Conservation (phyloP, 1,140 invertebrate species). For the Cardiocondyla obscurior region DNA sequence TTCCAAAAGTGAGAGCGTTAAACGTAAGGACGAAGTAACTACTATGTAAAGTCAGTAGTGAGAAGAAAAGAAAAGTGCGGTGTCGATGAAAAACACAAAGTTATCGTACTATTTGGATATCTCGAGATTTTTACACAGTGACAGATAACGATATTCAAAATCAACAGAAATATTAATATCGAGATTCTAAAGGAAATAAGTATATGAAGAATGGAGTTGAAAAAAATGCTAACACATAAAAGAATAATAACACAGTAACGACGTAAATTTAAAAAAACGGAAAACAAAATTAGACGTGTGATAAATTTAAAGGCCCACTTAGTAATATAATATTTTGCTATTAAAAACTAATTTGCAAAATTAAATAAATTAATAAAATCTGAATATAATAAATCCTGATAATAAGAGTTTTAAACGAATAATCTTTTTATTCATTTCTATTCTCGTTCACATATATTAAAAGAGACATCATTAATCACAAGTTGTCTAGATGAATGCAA, state of each 20-base stretch:
- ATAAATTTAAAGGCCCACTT: neutral
- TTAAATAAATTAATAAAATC: no score
- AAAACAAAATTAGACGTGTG: neutral
- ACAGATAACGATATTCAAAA: neutral
- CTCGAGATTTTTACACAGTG: neutral
- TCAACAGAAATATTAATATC: neutral
- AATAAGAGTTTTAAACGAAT: neutral
- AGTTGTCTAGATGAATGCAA: conserved; percentile 1
- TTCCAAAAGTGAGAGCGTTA: neutral
- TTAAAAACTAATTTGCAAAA: no score
- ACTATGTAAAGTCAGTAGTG: neutral
- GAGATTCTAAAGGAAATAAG: neutral
- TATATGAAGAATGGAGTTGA: neutral
- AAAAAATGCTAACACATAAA: neutral
- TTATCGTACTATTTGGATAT: neutral
- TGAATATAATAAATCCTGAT: neutral
- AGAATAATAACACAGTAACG: neutral
- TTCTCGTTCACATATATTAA: neutral
- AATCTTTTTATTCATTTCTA: neutral
- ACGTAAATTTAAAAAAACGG: neutral
- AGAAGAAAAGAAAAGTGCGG: neutral
- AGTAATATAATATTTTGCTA: neutral
- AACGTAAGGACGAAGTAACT: neutral
- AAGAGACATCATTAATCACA: neutral
- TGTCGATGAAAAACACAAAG: neutral